phyloP scores from a whole-genome alignment of 2,888 invertebrate species.

The Actias luna region DNA sequence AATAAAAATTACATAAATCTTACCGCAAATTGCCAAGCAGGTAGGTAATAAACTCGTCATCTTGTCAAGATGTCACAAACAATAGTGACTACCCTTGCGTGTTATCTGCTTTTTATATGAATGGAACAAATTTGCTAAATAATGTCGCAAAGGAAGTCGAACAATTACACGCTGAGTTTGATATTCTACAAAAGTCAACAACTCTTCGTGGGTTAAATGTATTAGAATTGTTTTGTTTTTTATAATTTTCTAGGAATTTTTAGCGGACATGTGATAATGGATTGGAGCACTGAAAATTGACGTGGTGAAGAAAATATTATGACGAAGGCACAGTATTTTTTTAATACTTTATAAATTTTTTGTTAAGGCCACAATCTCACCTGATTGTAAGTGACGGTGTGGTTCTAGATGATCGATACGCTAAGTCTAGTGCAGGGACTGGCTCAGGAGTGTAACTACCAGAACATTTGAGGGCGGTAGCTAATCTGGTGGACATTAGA shows the following conservation, averaged over 20 bases:
- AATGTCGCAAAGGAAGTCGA: slow-evolving; percentile 67
- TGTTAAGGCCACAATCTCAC: too few species aligned
- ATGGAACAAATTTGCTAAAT: slow-evolving; percentile 70
- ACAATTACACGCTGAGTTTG: slow-evolving; percentile 55
- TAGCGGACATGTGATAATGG: background rate
- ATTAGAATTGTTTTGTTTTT: slow-evolving; percentile 3
- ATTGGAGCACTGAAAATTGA: background rate
- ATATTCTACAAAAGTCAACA: slow-evolving; percentile 40
- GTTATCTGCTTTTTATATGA: slow-evolving; percentile 66
- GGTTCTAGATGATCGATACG: too few species aligned
- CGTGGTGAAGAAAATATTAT: background rate
- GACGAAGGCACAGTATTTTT: background rate
- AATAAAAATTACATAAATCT: slow-evolving; percentile 30
- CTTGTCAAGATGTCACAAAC: slow-evolving; percentile 44
- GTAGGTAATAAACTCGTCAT: slow-evolving; percentile 47
- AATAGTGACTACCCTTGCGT: slow-evolving; percentile 51
- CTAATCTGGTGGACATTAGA: too few species aligned
- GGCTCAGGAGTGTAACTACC: too few species aligned
- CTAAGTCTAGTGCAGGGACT: too few species aligned
- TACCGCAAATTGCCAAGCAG: slow-evolving; percentile 54
- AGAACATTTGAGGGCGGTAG: too few species aligned
- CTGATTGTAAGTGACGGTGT: too few species aligned
- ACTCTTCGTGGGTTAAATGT: slow-evolving; percentile 10
- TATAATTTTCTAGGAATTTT: background rate
- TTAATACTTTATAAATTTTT: too few species aligned